Evolutionary conservation across 2,113 vertebrate genomes (phyloP), one percentile per base, ranked within the genome.

Genomic region (Cynopterus brachyotis): DNA sequence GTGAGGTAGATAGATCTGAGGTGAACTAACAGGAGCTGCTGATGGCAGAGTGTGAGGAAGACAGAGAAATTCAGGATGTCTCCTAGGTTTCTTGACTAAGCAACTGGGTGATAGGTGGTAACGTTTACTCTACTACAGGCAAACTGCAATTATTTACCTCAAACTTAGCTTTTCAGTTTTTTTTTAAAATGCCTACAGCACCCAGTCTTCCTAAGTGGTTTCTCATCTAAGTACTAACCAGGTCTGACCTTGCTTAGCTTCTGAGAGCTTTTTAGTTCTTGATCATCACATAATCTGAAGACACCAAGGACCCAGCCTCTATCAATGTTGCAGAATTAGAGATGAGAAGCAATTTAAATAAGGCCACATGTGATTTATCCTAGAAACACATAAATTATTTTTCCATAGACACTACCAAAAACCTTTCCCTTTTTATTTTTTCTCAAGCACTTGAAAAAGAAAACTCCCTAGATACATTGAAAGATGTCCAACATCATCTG

Each of bases 331-430:
- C 24, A 59, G 55, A 47, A 81, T 69, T 64, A 84, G 70, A 83
- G 62, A 42, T 83, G 53, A 93, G 55, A 93, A 79, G 32, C 40
- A 82, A 13, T 78, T 70, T 93, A 85, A 42, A 45, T 40, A 91
- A 57, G 37, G 28, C 17, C 64, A 40, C 26, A 69, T 42, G 55
- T 50, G 66, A 62, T 45, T 93, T 40, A 47, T 42, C 37, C 45
- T 90, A 81, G 85, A 96, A 90, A 93, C 73, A 75, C 37, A 76
- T 22, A 79, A 50, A 92, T 86, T 40, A 78, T 42, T 78, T 37
- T 76, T 72, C 59, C 37, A 28, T 28, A 13, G 17, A 17, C 40
- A 59, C 19, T 35, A 13, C 45, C 8, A 76, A 19, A 20, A 90
- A 76, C 16, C 57, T 62, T 78, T 73, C 47, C 76, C 62, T 88